These are phyloP conservation scores for Ficedula albicollis DNA, from an alignment of 2,797 vertebrate species.

Conservation along the genomic window DNA sequence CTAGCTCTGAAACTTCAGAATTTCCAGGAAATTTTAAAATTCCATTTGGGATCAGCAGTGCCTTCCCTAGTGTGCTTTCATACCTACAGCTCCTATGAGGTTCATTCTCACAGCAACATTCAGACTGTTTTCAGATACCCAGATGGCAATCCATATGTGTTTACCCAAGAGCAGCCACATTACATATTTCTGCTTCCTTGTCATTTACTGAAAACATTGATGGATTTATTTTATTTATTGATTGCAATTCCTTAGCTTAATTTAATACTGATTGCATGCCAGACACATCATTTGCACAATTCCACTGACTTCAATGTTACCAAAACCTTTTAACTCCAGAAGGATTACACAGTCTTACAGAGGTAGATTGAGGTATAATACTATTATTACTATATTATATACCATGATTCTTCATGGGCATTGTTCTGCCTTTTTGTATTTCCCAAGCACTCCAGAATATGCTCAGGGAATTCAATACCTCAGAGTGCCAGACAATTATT, in stretches of 20 bases:
- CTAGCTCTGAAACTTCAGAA: not conserved
- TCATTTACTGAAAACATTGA: not conserved
- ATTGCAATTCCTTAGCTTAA: not conserved
- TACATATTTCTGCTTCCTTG: not conserved
- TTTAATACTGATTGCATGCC: not conserved
- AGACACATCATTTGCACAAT: not conserved
- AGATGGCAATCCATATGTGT: not conserved
- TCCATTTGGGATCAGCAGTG: not conserved
- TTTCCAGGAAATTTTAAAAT: not conserved
- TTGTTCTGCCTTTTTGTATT: not conserved
- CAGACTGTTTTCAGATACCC: not conserved
- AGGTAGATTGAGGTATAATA: not conserved
- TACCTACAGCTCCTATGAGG: rapidly evolving
- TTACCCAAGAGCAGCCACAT: not conserved
- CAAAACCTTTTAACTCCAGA: not conserved
- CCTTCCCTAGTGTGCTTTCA: not conserved
- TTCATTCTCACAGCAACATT: not conserved
- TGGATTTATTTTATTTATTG: not conserved
- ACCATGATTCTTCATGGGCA: not conserved
- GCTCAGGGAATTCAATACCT: not conserved
- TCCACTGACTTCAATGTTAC: not conserved
- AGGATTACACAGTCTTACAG: not conserved
- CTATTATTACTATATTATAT: too few relatives aligned
- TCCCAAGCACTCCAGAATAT: not conserved
- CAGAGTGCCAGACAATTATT: not conserved